Evolutionary conservation across 2,797 vertebrate genomes (phyloP).

Genomic region (Coccyzus lansbergi): DNA sequence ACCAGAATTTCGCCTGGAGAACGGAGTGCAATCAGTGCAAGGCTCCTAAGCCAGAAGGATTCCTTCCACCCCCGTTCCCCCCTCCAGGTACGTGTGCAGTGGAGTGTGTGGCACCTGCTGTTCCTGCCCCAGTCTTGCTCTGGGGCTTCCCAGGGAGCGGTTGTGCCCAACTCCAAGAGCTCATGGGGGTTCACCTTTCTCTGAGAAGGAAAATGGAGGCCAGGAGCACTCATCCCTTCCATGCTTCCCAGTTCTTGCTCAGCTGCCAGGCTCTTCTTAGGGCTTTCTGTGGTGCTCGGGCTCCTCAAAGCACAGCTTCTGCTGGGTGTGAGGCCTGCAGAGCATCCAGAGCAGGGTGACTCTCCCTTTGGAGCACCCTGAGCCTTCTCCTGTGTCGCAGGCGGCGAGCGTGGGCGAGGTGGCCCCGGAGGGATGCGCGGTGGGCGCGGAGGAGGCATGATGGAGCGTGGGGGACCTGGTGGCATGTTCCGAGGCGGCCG

Average conservation of each 20-base stretch:
- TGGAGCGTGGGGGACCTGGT: slow-evolving; percentile 90
- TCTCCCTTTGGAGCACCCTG: background rate
- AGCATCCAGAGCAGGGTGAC: too few relatives aligned
- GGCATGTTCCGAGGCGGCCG: slow-evolving; percentile 92
- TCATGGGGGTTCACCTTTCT: background rate
- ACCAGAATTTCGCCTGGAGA: slow-evolving; percentile 98
- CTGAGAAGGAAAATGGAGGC: fast-evolving
- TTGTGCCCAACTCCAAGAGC: background rate
- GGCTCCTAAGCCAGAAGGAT: slow-evolving; percentile 93
- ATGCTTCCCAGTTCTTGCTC: fast-evolving
- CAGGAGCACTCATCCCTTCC: background rate
- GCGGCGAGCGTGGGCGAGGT: slow-evolving; percentile 88
- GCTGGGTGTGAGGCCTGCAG: too few relatives aligned
- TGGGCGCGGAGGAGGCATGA: slow-evolving; percentile 84
- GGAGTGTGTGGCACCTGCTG: fast-evolving
- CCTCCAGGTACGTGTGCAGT: slow-evolving; percentile 81
- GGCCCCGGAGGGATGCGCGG: slow-evolving; percentile 93
- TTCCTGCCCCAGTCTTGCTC: background rate
- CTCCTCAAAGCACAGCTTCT: fast-evolving
- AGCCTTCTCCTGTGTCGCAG: slow-evolving; percentile 46
- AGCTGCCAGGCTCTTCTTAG: background rate
- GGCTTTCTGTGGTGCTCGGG: fast-evolving
- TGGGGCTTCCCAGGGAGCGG: background rate
- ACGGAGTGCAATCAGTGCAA: slow-evolving; percentile 99
- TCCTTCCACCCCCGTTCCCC: slow-evolving; percentile 90